Evolutionary conservation across 1,140 invertebrate genomes (phyloP).

Genomic region (Melitaea cinxia): DNA sequence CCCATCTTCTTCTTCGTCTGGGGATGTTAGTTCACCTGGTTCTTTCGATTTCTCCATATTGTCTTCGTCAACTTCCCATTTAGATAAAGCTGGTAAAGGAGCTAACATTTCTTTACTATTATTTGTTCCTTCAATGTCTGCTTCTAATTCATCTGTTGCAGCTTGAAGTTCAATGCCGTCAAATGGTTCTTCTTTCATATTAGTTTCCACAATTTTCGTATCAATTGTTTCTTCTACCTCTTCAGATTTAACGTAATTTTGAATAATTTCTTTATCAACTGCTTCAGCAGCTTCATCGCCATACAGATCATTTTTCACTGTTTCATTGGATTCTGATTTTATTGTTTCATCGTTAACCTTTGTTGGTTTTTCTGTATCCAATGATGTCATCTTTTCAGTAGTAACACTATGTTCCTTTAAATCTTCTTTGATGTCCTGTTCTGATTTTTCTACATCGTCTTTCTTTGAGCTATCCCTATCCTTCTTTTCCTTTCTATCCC

Average conservation of each 20-base stretch:
- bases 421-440: slow-evolving; percentile 29
- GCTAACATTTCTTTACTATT: slow-evolving; percentile 77
- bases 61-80: slow-evolving; percentile 94
- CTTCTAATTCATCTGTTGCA: slow-evolving; percentile 68
- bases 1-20: slow-evolving; percentile 75
- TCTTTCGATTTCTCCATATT: slow-evolving; percentile 66
- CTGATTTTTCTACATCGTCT: slow-evolving; percentile 39
- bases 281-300: slow-evolving; percentile 71
- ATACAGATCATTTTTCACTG: slow-evolving; percentile 66
- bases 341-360: slow-evolving; percentile 32
- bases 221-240: slow-evolving; percentile 41
- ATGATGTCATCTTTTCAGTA: slow-evolving; percentile 9
- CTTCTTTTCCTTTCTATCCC: slow-evolving; percentile 78
- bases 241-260: slow-evolving; percentile 73
- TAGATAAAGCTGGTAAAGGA: slow-evolving; percentile 88
- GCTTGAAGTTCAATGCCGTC: slow-evolving; percentile 77
- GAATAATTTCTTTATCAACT: slow-evolving; percentile 76
- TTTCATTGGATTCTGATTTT: slow-evolving; percentile 40
- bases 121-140: slow-evolving; percentile 54
- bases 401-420: slow-evolving; percentile 15
- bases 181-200: slow-evolving; percentile 73
- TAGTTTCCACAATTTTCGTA: slow-evolving; percentile 45
- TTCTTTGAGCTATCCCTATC: slow-evolving; percentile 66
- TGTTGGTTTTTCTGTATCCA: slow-evolving; percentile 33
- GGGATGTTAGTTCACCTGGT: slow-evolving; percentile 74